A percentile compares a stretch with the other conserved stretches of the same genome.
These are phyloP conservation scores for Achatina immaculata DNA, from an alignment of 1,140 invertebrate genomes.

Conservation along the genomic window DNA sequence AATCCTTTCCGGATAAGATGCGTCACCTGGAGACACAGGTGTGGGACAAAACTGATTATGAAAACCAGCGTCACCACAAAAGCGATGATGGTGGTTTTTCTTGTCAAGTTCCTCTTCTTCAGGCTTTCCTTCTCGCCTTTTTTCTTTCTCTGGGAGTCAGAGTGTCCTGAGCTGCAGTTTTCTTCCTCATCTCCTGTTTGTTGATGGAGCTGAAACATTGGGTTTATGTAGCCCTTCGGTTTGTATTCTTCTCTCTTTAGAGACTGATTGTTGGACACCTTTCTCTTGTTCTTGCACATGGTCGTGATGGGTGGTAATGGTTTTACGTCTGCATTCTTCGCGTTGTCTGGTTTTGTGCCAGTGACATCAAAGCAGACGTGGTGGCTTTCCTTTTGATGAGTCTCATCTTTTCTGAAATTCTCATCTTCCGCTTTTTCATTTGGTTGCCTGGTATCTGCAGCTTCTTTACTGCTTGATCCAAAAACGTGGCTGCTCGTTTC, in stretches of 20 bases:
- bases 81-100: conserved; percentile 45
- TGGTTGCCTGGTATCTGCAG: too few species aligned
- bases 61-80: conserved; percentile 49
- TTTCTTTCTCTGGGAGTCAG: background rate
- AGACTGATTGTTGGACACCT: background rate
- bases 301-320: background rate
- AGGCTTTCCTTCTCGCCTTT: background rate
- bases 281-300: background rate
- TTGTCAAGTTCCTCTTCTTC: background rate
- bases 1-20: conserved; percentile 34
- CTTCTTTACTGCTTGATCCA: too few species aligned
- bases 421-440: too few species aligned
- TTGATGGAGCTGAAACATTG: background rate
- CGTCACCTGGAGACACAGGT: conserved; percentile 39
- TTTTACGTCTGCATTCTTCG: background rate
- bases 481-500: too few species aligned
- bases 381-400: background rate
- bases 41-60: conserved; percentile 49
- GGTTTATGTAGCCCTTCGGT: background rate
- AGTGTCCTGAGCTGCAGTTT: background rate
- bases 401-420: background rate
- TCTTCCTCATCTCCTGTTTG: background rate
- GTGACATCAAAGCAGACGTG: background rate
- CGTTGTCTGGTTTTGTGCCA: background rate
- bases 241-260: background rate